Evolutionary conservation across 2,888 invertebrate species (phyloP), one percentile per base, ranked within the genome.

Genomic region (Ganaspis brasiliensis): DNA sequence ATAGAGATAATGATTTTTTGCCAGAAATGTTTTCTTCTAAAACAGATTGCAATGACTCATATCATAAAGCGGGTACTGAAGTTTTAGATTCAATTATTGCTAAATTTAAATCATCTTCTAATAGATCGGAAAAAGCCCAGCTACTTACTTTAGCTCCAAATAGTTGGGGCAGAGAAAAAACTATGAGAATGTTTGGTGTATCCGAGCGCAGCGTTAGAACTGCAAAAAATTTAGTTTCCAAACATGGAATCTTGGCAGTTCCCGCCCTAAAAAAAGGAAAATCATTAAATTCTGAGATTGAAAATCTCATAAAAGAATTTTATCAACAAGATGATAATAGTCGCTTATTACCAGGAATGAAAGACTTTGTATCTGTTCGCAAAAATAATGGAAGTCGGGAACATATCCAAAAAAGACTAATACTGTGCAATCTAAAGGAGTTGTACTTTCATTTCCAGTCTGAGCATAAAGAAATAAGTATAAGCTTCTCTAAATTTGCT

Each of bases 401-500:
- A 31, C 31, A 31, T 31, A 31, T 31, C 3, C 31, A 31, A 31
- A 31, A 31, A 6, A 31, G 31, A 31, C 6, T 31, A 31, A 31
- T 31, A 31, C 31, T 31, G 3, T 31, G 31, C 3, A 31, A 31
- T 31, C 31, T 31, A 2, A 31, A 31, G 2, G 31, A 31, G 31
- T 31, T 31, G 31, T 31, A 31, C 31, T 31, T 6, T 31, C 31
- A 31, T 31, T 31, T 31, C 6, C 31, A 31, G 6, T 31, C 31
- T 6, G 6, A 31, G 12, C 21, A 72, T 45, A 19, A 55, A 45
- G 72, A 63, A 9, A 21, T 61, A 1, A 77, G 45, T 35, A 49
- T 83, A 35, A 78, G 81, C 2, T 81, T 81, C n/a, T 63, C 67
- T 21, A 72, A 31, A 31, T 31, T 31, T 31, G 2, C 31, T 31